Percentiles rank a stretch among this genome's conserved stretches.
These are phyloP conservation scores for Oxygymnocypris stewartii DNA, from an alignment of 2,113 vertebrate species.

Conservation along the genomic window DNA sequence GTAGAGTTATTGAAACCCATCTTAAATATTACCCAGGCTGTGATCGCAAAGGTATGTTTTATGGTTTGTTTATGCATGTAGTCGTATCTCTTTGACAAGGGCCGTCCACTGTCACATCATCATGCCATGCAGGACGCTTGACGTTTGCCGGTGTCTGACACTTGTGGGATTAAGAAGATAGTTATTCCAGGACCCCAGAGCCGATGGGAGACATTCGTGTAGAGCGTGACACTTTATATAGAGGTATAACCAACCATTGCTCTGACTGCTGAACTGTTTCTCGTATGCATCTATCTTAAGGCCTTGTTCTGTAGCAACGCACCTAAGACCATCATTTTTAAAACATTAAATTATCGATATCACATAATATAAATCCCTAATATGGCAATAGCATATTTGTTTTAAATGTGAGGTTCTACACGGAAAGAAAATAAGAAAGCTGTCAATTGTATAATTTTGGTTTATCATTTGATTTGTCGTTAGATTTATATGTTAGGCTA, in stretches of 20 bases:
- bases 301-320: background rate
- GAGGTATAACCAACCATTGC: background rate
- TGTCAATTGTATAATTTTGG: background rate
- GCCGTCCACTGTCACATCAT: slow-evolving; percentile 56
- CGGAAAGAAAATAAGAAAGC: too few relatives aligned
- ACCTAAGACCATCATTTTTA: background rate
- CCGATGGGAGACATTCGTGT: slow-evolving; percentile 18
- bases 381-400: too few relatives aligned
- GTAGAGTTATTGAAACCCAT: slow-evolving; percentile 22
- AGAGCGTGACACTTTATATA: background rate
- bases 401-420: too few relatives aligned
- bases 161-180: slow-evolving; percentile 44
- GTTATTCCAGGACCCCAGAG: slow-evolving; percentile 20
- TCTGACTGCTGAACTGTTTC: background rate
- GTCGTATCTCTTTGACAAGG: slow-evolving; percentile 78
- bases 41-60: slow-evolving; percentile 84
- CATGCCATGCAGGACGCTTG: slow-evolving; percentile 25
- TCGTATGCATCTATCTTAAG: background rate
- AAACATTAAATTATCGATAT: background rate
- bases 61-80: slow-evolving; percentile 80
- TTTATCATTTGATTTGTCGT: background rate
- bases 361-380: too few relatives aligned
- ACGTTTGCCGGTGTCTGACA: slow-evolving; percentile 35
- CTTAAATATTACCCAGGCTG: slow-evolving; percentile 65
- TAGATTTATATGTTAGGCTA: background rate